Percentiles rank a stretch among this genome's conserved stretches.
phyloP scores from a whole-genome alignment of 2,888 invertebrate species.

The Scaptodrosophila latifasciaeformis region DNA sequence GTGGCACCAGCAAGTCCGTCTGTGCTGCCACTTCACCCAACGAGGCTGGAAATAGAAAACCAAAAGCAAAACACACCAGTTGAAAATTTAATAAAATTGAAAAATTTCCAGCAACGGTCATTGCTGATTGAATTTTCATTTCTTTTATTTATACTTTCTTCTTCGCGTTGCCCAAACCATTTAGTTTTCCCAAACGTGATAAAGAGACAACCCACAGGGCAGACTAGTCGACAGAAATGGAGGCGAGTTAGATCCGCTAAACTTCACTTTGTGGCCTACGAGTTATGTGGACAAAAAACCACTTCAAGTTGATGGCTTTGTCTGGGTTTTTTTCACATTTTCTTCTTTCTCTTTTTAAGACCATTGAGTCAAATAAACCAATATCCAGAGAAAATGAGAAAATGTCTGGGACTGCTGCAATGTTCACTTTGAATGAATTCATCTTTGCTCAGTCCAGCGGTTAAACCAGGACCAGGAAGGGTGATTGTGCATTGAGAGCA shows the following conservation, averaged over 20 bases:
- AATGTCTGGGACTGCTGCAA: too few species aligned
- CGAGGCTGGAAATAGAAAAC: constrained; percentile 20
- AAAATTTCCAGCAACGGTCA: constrained; percentile 17
- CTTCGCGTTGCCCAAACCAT: too few species aligned
- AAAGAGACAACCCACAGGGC: too few species aligned
- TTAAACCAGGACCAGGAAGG: not conserved
- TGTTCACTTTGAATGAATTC: too few species aligned
- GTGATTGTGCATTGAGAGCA: constrained; percentile 32
- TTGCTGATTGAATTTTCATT: constrained; percentile 43
- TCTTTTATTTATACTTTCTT: too few species aligned
- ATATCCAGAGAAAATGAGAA: too few species aligned
- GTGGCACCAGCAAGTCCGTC: constrained; percentile 1
- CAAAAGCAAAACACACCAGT: constrained; percentile 5
- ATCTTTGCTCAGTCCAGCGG: too few species aligned
- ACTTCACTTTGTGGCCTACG: too few species aligned
- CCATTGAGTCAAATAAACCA: too few species aligned
- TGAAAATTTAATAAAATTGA: constrained; percentile 11
- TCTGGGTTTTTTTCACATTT: not conserved
- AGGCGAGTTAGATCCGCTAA: not conserved
- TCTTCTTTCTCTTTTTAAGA: too few species aligned
- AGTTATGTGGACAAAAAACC: constrained; percentile 9
- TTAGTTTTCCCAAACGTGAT: not conserved
- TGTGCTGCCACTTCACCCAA: constrained; percentile 25
- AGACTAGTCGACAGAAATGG: not conserved
- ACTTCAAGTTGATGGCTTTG: constrained; percentile 24